Base-by-base conservation (phyloP, 2,797 vertebrate species). In the Calcarius lapponicus region DNA sequence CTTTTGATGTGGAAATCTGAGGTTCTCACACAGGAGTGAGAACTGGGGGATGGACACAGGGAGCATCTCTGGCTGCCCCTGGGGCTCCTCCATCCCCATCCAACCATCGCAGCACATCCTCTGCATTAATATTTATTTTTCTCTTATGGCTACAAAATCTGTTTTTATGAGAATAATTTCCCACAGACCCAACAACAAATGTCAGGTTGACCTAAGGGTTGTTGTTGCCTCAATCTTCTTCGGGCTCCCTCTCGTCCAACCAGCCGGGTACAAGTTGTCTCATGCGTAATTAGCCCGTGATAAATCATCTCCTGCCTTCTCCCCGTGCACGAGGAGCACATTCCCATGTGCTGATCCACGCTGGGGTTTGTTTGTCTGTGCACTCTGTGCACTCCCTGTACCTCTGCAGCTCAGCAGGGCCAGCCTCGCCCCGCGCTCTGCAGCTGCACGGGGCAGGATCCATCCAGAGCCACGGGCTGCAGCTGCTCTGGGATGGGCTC, bases 181-280 rank as follows among this genome's bases (percentile, higher is more conserved):
- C 88, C 84, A 80, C 38, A 90, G 74, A 20, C 47, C 26, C 71
- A 73, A 92, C 71, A 86, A 43, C 66, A 84, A 96, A 95, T 94
- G 96, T 95, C 96, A 95, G 81, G 75, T 73, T 95, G 94, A 96
- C 96, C 96, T 66, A 15, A 81, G 81, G 71, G n/a, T 9, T 87
- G 74, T 85, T 95, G 73, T 66, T 86, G 65, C 84, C 86, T 84
- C 51, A 5, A 1, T 60, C 65, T 93, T 69, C 71, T 51, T 32
- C 3, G 3, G 80, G 92, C 61, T 93, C 62, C 74, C 67, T 94
- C 69, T 60, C 21, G 91, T 54, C 81, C 74, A 45, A 32, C 7
- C 19, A 66, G 67, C 64, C 5, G 91, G 91, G 94, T 93, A 94
- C 95, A 80, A 73, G 86, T 12, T 96, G 92, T 96, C 73, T 94